These are phyloP conservation scores for Axis porcinus DNA, from an alignment of 2,113 vertebrate genomes.

Conservation along the genomic window DNA sequence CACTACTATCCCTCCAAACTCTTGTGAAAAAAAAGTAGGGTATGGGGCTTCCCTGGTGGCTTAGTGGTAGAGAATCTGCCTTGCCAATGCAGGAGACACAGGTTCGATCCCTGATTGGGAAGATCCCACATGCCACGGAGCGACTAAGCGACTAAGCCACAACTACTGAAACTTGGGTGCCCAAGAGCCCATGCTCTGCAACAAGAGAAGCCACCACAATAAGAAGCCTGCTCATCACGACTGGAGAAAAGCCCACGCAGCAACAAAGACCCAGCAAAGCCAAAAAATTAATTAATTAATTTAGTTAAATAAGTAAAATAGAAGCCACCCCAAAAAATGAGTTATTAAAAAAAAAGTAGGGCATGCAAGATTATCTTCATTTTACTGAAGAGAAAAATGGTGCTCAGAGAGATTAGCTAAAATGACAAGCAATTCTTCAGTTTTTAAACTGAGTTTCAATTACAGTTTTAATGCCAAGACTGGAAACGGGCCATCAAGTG, in stretches of 20 bases:
- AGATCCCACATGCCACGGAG: neutral
- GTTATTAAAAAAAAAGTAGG: neutral
- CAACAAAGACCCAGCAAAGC: neutral
- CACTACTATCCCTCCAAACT: too few species aligned
- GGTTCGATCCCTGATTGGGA: neutral
- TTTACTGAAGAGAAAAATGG: neutral
- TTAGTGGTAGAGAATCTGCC: neutral
- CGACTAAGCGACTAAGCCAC: neutral
- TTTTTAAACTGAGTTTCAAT: neutral
- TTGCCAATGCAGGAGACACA: neutral
- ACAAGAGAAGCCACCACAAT: neutral
- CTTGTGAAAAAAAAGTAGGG: neutral
- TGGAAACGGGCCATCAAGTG: neutral
- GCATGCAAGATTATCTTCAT: neutral
- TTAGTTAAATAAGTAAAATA: neutral
- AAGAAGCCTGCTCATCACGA: neutral
- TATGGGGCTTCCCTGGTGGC: neutral
- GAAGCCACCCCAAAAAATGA: neutral
- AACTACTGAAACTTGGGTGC: neutral
- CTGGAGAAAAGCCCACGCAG: neutral
- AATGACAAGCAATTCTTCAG: neutral
- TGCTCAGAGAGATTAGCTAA: neutral
- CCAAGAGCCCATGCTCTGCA: neutral
- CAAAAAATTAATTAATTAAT: neutral
- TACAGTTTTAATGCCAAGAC: neutral